A percentile compares a stretch with the other conserved stretches of the same genome.
phyloP scores from a whole-genome alignment of 1,140 invertebrate genomes.

The Pogonognathellus flavescens region DNA sequence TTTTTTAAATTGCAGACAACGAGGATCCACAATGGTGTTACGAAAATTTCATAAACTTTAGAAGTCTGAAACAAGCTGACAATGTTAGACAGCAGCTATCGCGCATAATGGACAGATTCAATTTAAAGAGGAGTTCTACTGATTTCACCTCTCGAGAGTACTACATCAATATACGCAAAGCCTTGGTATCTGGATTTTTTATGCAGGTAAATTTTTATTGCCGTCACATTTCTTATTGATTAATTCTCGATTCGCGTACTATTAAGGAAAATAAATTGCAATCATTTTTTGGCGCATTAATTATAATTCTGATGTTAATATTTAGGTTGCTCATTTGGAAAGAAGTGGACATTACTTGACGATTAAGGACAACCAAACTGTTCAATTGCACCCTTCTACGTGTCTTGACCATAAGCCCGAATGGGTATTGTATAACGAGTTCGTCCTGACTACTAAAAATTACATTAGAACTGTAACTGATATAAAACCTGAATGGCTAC shows the following conservation, averaged over 20 bases:
- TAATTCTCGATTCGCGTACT: no score
- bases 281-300: neutral
- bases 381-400: conserved; percentile 98
- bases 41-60: conserved; percentile 99
- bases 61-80: conserved; percentile 94
- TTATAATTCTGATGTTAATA: neutral
- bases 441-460: conserved; percentile 99
- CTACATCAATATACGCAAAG: conserved; percentile 98
- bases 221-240: no score
- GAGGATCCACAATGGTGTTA: conserved; percentile 99
- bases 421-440: conserved; percentile 99
- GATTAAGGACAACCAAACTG: conserved; percentile 99
- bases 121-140: conserved; percentile 93
- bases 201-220: conserved; percentile 86
- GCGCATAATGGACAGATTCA: conserved; percentile 93
- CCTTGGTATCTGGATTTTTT: conserved; percentile 97
- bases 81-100: conserved; percentile 87
- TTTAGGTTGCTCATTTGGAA: conserved; percentile 92
- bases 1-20: conserved; percentile 71
- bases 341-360: conserved; percentile 97
- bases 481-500: conserved; percentile 96
- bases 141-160: conserved; percentile 99
- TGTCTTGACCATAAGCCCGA: conserved; percentile 99
- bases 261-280: no score
- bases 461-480: conserved; percentile 99